Evolutionary conservation across 2,888 invertebrate species (phyloP), one percentile per base, ranked within the genome.

Genomic region (Thelaira solivaga): DNA sequence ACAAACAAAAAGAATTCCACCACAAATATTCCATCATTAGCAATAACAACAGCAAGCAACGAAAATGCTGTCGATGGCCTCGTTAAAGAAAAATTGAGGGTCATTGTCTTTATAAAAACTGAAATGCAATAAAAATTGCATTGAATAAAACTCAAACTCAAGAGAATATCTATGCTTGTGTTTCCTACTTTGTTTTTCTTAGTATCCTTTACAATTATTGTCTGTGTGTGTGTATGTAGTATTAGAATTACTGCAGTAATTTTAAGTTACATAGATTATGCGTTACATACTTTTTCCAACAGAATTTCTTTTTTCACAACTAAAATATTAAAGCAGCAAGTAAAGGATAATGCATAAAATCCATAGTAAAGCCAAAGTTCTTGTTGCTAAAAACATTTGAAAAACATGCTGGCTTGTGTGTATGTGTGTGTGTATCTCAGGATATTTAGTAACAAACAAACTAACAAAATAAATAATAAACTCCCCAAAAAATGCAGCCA

Each of bases 91-190:
- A 34, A 13, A 39, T 13, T 29, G 43, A 49, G 57, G 73, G 73
- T 74, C 65, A 74, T 74, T 74, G 73, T 74, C 73, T 67, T 26
- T 16, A 65, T 49, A 57, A 41, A 31, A 64, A 18, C 18, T 22
- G 13, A 74, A 57, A 59, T 69, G 29, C 65, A 41, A 41, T 67
- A 16, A 49, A 61, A 71, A 61, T 61, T 71, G 61, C 51, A 71
- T 34, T 61, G 41, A 51, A 69, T 34, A 47, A 18, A 45, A 43
- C 36, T 59, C 20, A 34, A 59, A 51, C 65, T 43, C 36, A 51
- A 59, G 65, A 74, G 59, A 65, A 51, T 67, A 59, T 41, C 20
- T 65, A 10, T 24, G 11, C 1, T 11, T 26, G 5, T 26, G 26
- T 41, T 39, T 7, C 20, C 10, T 29, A n/a, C n/a, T n/a, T n/a